A percentile compares a stretch with the other conserved stretches of the same genome.
phyloP scores from a whole-genome alignment of 2,113 vertebrate genomes.

The Archocentrus centrarchus region DNA sequence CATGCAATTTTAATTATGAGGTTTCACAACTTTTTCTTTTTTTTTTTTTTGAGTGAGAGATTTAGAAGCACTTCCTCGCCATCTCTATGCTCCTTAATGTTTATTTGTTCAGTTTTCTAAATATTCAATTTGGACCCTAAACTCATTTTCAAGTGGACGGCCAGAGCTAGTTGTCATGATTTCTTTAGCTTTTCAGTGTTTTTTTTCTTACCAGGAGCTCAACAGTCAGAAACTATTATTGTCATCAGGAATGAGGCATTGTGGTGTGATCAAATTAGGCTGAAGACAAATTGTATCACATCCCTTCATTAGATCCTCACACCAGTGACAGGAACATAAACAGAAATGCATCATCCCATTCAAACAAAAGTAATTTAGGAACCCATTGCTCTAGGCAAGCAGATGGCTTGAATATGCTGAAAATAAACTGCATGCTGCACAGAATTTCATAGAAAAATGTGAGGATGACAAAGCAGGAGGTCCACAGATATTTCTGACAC shows the following conservation, averaged over 20 bases:
- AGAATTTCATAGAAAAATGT: neutral
- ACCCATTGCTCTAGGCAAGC: neutral
- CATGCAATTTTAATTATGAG: neutral
- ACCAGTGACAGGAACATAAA: conserved; percentile 9
- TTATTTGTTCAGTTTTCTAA: neutral
- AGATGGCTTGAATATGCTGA: neutral
- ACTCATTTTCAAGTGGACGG: neutral
- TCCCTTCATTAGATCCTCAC: neutral
- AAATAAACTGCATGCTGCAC: neutral
- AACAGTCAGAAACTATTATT: neutral
- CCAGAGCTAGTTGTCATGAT: neutral
- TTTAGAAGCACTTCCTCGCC: neutral
- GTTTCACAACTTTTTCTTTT: fast-evolving
- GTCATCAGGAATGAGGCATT: neutral
- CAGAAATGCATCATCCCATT: neutral
- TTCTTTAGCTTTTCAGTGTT: neutral
- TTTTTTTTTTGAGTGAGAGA: neutral
- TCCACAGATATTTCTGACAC: neutral
- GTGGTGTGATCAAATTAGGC: neutral
- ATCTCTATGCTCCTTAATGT: neutral
- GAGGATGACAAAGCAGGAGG: neutral
- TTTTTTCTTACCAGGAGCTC: neutral
- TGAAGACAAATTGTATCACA: neutral
- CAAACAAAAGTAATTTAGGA: neutral
- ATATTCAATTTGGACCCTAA: neutral